phyloP scores from a whole-genome alignment of 1,140 invertebrate species.

The Teleopsis dalmanni region DNA sequence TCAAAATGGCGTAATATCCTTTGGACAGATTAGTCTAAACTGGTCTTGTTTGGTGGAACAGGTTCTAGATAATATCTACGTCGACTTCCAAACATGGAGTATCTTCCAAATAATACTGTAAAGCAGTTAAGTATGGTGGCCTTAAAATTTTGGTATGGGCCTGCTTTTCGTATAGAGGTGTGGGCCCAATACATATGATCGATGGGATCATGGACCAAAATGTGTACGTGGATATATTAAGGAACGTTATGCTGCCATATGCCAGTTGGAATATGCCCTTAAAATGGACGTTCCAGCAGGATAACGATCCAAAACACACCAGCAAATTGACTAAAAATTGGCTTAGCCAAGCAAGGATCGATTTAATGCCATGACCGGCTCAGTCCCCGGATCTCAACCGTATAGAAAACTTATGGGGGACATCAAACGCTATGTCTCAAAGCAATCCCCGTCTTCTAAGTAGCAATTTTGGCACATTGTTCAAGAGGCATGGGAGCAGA shows the following conservation, averaged over 20 bases:
- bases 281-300: constrained; percentile 18
- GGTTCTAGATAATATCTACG: no score
- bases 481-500: no score
- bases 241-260: neutral
- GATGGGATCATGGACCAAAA: neutral
- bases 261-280: neutral
- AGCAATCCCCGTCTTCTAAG: no score
- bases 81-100: no score
- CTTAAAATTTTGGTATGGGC: neutral
- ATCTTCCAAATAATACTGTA: neutral
- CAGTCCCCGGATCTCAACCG: neutral
- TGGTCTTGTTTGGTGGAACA: no score
- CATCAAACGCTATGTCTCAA: no score
- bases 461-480: no score
- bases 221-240: neutral
- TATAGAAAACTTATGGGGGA: constrained; percentile 1
- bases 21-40: no score
- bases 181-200: neutral
- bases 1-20: no score
- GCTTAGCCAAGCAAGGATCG: neutral
- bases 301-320: constrained; percentile 28
- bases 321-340: constrained; percentile 12
- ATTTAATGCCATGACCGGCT: neutral
- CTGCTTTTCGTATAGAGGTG: neutral
- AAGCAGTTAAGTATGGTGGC: neutral